phyloP scores from a whole-genome alignment of 2,113 vertebrate genomes.

The Meles meles region DNA sequence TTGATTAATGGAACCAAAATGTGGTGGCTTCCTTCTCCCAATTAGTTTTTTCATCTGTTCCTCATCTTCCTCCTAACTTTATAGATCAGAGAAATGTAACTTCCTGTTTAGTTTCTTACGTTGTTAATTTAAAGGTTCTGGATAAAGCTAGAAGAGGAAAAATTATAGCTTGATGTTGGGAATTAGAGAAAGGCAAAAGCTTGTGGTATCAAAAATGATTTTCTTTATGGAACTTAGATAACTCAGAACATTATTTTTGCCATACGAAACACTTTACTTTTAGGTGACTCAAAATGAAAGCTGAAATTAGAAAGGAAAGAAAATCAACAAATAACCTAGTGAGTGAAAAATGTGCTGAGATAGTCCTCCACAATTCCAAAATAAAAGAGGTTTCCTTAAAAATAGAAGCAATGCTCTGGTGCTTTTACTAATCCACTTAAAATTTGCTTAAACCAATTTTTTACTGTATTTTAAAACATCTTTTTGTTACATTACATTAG shows the following conservation, averaged over 20 bases:
- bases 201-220: not conserved
- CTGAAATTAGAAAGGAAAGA: not conserved
- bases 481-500: not conserved
- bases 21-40: not conserved
- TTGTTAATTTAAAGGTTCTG: constrained; percentile 39
- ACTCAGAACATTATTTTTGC: not conserved
- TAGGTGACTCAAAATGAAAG: not conserved
- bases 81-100: constrained; percentile 28
- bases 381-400: not conserved
- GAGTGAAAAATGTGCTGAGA: not conserved
- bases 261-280: not conserved
- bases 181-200: not conserved
- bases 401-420: not conserved
- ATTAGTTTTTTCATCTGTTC: constrained; percentile 4
- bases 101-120: constrained; percentile 48
- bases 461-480: not conserved
- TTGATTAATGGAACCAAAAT: constrained; percentile 27
- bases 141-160: constrained; percentile 29
- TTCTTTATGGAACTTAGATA: not conserved
- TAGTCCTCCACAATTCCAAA: not conserved
- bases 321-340: not conserved
- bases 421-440: not conserved
- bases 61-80: constrained; percentile 40
- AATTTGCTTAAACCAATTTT: not conserved
- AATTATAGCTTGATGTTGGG: not conserved